Conservation (phyloP, 2,113 vertebrate species). For the Poeciliopsis retropinna region DNA sequence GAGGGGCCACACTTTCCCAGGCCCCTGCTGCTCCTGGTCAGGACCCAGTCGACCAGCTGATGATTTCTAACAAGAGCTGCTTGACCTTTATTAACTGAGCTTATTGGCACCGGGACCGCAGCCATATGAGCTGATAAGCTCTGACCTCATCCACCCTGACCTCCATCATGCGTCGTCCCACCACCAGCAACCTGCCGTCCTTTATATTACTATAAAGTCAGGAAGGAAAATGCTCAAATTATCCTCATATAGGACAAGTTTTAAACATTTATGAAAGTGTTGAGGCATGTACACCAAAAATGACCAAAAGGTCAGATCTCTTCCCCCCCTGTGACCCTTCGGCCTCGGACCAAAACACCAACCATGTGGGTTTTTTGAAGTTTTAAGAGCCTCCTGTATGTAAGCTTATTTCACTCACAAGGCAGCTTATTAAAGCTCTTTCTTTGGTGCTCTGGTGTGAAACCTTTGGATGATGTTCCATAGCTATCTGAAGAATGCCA, state of each 20-base stretch:
- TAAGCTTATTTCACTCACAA: constrained; percentile 29
- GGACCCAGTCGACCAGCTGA: constrained; percentile 23
- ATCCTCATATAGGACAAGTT: background rate
- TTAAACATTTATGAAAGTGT: background rate
- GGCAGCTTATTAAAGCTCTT: constrained; percentile 34
- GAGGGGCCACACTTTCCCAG: constrained; percentile 35
- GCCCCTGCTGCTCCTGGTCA: background rate
- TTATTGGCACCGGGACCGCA: constrained; percentile 15
- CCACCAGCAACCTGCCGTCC: constrained; percentile 39
- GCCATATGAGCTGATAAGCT: constrained; percentile 20
- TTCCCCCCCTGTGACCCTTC: background rate
- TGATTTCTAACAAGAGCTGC: constrained; percentile 27
- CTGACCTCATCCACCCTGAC: constrained; percentile 16
- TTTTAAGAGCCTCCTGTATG: constrained; percentile 11
- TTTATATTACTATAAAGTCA: constrained; percentile 48
- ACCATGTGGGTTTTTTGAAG: background rate
- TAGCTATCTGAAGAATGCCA: constrained; percentile 53
- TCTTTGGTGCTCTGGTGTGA: constrained; percentile 18
- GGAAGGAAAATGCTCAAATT: background rate
- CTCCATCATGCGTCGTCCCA: constrained; percentile 8
- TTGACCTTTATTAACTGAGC: constrained; percentile 13
- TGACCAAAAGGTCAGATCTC: background rate
- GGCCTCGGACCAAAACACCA: background rate
- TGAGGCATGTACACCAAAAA: background rate
- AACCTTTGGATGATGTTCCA: constrained; percentile 35